Conservation (phyloP, 2,797 vertebrate species). For the Ara ararauna region DNA sequence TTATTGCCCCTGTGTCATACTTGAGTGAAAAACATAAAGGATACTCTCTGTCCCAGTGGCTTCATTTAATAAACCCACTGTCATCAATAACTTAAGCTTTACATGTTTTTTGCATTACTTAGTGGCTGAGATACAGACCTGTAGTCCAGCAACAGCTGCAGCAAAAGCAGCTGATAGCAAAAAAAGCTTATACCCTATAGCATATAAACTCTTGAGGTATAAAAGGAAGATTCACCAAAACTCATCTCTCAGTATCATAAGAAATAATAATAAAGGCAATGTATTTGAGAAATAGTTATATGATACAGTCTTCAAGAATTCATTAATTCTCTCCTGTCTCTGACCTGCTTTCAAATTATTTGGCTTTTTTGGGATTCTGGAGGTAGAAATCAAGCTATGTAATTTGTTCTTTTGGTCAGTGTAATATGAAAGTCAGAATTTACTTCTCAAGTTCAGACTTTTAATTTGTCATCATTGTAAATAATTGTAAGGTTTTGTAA, state of each 20-base stretch:
- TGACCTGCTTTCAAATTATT: not conserved
- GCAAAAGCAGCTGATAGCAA: not conserved
- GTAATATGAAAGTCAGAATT: not conserved
- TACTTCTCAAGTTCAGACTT: not conserved
- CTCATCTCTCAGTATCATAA: not conserved
- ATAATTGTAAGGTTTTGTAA: not conserved
- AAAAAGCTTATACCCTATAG: not conserved
- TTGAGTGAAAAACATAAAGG: not conserved
- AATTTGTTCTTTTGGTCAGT: not conserved
- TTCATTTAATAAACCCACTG: not conserved
- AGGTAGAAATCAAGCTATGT: not conserved
- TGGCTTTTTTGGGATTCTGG: not conserved
- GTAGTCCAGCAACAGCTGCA: not conserved
- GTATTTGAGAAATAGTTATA: not conserved
- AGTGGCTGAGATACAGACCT: not conserved
- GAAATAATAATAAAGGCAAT: not conserved
- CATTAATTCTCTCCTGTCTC: not conserved
- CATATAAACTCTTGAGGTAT: not conserved
- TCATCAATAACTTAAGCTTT: not conserved
- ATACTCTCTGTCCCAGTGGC: not conserved
- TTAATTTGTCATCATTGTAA: not conserved
- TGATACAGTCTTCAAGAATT: not conserved
- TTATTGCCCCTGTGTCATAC: not conserved
- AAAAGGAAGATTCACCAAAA: not conserved
- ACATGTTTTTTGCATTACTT: not conserved